Conservation (phyloP, 2,888 invertebrate genomes). For the Stramonita haemastoma region DNA sequence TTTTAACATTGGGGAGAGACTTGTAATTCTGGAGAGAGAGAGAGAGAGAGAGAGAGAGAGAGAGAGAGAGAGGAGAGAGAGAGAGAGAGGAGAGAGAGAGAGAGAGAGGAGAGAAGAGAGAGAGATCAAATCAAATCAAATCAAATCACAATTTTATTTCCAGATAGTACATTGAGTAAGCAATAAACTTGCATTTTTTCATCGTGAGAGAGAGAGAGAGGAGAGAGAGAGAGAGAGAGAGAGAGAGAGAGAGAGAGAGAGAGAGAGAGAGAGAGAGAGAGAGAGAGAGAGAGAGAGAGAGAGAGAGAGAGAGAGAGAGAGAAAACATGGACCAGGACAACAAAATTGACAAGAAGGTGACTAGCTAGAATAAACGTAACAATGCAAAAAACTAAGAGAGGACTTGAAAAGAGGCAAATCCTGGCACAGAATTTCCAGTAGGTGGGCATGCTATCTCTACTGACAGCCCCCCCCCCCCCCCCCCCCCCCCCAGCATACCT, state of each 20-base stretch:
- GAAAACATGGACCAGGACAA: not conserved
- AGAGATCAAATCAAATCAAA: not conserved
- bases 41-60: conserved; percentile 26
- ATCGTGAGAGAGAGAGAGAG: not conserved
- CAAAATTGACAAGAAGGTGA: not conserved
- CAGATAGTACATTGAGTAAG: too few relatives aligned
- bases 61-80: not conserved
- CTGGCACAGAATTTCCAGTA: too few relatives aligned
- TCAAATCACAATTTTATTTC: not conserved
- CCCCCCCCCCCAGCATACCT: too few relatives aligned
- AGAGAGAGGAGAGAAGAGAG: conserved; percentile 23
- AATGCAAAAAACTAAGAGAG: too few relatives aligned
- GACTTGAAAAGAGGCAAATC: too few relatives aligned
- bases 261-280: not conserved
- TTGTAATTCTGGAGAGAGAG: too few relatives aligned
- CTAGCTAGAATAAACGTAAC: too few relatives aligned
- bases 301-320: not conserved
- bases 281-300: not conserved
- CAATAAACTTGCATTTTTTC: too few relatives aligned
- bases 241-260: not conserved
- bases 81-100: not conserved
- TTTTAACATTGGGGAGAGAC: too few relatives aligned
- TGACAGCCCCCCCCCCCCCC: too few relatives aligned
- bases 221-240: not conserved
- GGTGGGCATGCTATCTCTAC: too few relatives aligned